Conservation (phyloP, 2,888 invertebrate species). For the Maniola hyperantus region DNA sequence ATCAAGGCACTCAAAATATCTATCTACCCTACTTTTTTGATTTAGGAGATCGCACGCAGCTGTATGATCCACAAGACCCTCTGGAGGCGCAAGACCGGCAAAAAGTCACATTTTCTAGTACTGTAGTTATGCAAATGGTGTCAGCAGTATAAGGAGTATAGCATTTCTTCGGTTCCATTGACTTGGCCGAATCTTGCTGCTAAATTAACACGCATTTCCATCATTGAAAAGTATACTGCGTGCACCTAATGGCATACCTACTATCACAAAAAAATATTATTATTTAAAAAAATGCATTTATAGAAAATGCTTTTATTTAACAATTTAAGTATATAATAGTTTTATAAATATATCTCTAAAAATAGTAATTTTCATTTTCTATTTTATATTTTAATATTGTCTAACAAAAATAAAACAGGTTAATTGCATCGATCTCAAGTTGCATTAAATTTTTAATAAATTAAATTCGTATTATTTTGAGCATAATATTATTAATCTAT, state of each 20-base stretch:
- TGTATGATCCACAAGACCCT: not conserved
- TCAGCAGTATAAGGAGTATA: not conserved
- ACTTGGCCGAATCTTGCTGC: not conserved
- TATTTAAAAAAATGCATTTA: constrained; percentile 1
- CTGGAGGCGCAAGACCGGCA: not conserved
- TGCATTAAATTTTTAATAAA: constrained; percentile 11
- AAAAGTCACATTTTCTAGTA: not conserved
- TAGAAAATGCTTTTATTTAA: not conserved
- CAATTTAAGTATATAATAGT: not conserved
- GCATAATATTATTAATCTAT: constrained; percentile 6
- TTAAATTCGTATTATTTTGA: constrained; percentile 15
- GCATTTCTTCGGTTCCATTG: not conserved
- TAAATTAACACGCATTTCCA: not conserved
- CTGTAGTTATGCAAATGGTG: not conserved
- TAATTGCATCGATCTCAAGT: not conserved
- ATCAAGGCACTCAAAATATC: not conserved
- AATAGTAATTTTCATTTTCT: not conserved
- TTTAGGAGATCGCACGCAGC: not conserved
- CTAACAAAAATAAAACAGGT: not conserved
- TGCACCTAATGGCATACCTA: not conserved
- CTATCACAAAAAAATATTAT: not conserved
- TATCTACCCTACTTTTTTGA: not conserved
- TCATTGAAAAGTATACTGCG: not conserved
- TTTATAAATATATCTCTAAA: constrained; percentile 7
- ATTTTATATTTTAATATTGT: not conserved